These are phyloP conservation scores for Andrena marginata DNA, from an alignment of 2,888 invertebrate species.

Conservation along the genomic window DNA sequence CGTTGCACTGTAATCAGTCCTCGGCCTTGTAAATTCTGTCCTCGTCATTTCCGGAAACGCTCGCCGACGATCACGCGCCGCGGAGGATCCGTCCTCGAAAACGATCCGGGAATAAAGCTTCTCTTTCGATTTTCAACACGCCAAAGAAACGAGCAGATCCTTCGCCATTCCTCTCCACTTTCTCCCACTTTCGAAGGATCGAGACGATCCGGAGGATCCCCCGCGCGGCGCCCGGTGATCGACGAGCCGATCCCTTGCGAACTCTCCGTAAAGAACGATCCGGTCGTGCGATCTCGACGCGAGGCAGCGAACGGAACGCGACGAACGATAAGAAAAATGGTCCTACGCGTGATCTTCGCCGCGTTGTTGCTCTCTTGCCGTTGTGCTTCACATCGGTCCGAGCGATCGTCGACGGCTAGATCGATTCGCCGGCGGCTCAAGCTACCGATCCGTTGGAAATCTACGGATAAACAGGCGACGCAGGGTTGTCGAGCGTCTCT, in stretches of 20 bases:
- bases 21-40: constrained; percentile 74
- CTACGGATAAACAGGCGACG: neutral
- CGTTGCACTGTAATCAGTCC: constrained; percentile 75
- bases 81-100: constrained; percentile 15
- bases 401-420: constrained; percentile 66
- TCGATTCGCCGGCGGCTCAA: constrained; percentile 5
- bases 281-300: constrained; percentile 48
- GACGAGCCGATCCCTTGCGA: constrained; percentile 37
- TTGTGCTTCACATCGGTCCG: constrained; percentile 51
- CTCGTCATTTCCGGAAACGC: constrained; percentile 62
- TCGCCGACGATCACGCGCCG: constrained; percentile 37
- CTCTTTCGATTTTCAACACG: neutral
- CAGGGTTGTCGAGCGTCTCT: neutral
- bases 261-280: constrained; percentile 28
- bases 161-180: neutral
- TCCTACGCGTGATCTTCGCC: constrained; percentile 46
- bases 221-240: constrained; percentile 31
- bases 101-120: neutral
- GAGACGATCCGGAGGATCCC: neutral
- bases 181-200: neutral
- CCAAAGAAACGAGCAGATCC: neutral
- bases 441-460: no score
- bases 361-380: constrained; percentile 50
- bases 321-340: constrained; percentile 28
- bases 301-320: constrained; percentile 42